A percentile compares a stretch with the other conserved stretches of the same genome.
These are phyloP conservation scores for Catalaphyllia jardinei DNA, from an alignment of 64 coral and sea anemone genomes.

Conservation along the genomic window DNA sequence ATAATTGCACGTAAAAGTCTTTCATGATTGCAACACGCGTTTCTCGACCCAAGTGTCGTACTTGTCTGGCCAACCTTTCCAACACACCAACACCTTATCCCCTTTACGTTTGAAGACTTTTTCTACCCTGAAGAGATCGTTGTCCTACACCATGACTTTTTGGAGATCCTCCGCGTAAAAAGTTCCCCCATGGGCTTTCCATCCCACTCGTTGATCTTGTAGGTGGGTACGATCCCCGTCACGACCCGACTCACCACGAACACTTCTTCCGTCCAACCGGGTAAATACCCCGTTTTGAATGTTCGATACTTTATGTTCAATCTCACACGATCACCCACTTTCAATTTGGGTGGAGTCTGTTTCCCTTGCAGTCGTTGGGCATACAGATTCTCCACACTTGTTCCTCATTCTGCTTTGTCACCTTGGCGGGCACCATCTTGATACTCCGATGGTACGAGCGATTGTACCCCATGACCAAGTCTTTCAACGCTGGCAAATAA, in stretches of 20 bases:
- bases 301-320: constrained; percentile 35
- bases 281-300: constrained; percentile 70
- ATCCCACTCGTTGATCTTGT: no score
- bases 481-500: no score
- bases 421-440: no score
- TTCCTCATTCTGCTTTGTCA: no score
- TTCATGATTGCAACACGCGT: no score
- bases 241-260: no score
- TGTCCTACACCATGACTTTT: constrained; percentile 35
- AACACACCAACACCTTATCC: constrained; percentile 61
- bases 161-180: constrained; percentile 70
- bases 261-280: no score
- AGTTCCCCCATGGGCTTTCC: constrained; percentile 16
- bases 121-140: constrained; percentile 36
- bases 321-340: constrained; percentile 54
- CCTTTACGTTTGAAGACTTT: constrained; percentile 55
- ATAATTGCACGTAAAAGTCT: no score
- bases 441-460: no score
- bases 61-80: constrained; percentile 72
- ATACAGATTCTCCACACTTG: no score
- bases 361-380: background rate
- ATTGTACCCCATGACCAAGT: no score
- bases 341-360: no score
- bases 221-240: background rate
- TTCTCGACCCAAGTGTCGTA: constrained; percentile 56